phyloP scores from a whole-genome alignment of 2,888 invertebrate genomes.

The Drosophila borealis region DNA sequence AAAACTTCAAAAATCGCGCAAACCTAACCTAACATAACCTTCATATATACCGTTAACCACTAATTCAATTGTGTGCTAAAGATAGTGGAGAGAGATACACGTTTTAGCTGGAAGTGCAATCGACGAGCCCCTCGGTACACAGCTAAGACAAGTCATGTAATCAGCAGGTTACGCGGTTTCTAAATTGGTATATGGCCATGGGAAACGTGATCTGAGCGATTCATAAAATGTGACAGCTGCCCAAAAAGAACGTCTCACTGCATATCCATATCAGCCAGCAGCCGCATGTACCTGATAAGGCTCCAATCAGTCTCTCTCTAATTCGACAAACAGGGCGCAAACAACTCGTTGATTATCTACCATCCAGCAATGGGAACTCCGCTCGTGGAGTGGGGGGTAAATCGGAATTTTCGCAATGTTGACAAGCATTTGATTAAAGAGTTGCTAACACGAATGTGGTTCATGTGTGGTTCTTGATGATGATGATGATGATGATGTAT shows the following conservation, averaged over 20 bases:
- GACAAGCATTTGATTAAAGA: slow-evolving; percentile 73
- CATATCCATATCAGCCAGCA: slow-evolving; percentile 48
- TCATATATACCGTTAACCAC: background rate
- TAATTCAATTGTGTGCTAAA: slow-evolving; percentile 9
- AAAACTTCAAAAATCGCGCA: background rate
- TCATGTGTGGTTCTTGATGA: slow-evolving; percentile 39
- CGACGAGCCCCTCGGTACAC: slow-evolving; percentile 14
- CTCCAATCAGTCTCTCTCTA: slow-evolving; percentile 31
- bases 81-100: background rate
- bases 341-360: slow-evolving; percentile 44
- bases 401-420: slow-evolving; percentile 63
- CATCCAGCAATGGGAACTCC: slow-evolving; percentile 41
- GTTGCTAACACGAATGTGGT: slow-evolving; percentile 47
- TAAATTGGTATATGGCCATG: slow-evolving; percentile 31
- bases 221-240: slow-evolving; percentile 54
- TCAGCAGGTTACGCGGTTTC: slow-evolving; percentile 36
- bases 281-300: slow-evolving; percentile 50
- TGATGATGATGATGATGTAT: slow-evolving; percentile 41
- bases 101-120: slow-evolving; percentile 1
- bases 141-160: slow-evolving; percentile 22
- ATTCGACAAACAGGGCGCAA: slow-evolving; percentile 62
- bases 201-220: slow-evolving; percentile 47
- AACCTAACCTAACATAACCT: slow-evolving; percentile 9
- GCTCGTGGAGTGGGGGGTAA: slow-evolving; percentile 18
- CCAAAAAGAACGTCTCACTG: slow-evolving; percentile 6